A percentile compares a stretch with the other conserved stretches of the same genome.
Conservation (phyloP, 2,888 invertebrate species). For the Nomada ruficornis region DNA sequence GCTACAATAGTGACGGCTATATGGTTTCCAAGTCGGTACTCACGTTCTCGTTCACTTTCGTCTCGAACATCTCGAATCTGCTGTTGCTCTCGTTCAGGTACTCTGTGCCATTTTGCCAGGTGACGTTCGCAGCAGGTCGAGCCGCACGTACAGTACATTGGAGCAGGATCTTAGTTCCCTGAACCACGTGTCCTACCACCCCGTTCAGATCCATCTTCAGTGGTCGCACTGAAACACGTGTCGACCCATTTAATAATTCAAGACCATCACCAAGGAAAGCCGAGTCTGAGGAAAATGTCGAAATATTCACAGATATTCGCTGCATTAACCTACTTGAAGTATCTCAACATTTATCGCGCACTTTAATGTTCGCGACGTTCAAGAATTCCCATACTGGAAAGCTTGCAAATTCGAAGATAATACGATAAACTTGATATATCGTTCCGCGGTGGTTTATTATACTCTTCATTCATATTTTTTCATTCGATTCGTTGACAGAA, state of each 20-base stretch:
- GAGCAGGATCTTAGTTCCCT: conserved; percentile 92
- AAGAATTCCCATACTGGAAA: too few species aligned
- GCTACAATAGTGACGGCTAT: neutral
- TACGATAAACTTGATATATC: too few species aligned
- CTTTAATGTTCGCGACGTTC: too few species aligned
- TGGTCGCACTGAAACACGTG: conserved; percentile 89
- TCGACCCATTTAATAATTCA: conserved; percentile 18
- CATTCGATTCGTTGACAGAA: neutral
- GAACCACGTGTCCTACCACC: conserved; percentile 91
- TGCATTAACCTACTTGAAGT: too few species aligned
- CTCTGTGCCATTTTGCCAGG: conserved; percentile 93
- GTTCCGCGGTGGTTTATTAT: too few species aligned
- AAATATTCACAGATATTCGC: neutral
- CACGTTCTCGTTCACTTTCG: conserved; percentile 78
- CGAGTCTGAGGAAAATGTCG: neutral
- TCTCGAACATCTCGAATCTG: conserved; percentile 79
- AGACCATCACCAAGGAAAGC: neutral
- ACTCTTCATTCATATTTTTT: neutral
- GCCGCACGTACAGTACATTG: conserved; percentile 92
- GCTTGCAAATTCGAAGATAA: too few species aligned
- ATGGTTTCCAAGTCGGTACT: conserved; percentile 64
- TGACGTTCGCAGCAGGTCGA: conserved; percentile 92
- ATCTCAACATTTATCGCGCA: too few species aligned
- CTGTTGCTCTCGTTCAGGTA: conserved; percentile 78
- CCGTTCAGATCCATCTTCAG: conserved; percentile 91